Conservation (phyloP, 2,113 vertebrate species). For the Anser cygnoides region DNA sequence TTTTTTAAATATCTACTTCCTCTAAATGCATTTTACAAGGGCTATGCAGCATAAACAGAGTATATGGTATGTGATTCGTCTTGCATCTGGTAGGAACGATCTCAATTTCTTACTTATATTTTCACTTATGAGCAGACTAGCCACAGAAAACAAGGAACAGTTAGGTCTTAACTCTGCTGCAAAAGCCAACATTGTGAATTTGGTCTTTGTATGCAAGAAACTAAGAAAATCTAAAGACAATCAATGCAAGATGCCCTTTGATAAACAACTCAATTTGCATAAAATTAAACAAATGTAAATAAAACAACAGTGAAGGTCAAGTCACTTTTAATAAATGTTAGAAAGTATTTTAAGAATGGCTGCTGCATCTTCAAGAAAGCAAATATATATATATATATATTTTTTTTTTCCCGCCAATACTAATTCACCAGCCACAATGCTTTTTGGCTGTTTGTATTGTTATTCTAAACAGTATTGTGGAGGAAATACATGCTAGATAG, state of each 20-base stretch:
- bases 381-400: too few species aligned
- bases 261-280: background rate
- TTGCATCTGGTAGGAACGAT: background rate
- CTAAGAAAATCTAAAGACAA: background rate
- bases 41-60: background rate
- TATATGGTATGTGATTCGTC: background rate
- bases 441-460: background rate
- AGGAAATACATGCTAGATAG: background rate
- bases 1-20: background rate
- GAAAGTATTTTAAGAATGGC: background rate
- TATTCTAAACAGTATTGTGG: background rate
- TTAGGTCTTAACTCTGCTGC: background rate
- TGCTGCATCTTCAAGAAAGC: background rate
- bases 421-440: background rate
- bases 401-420: background rate
- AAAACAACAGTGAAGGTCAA: background rate
- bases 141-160: background rate
- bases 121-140: background rate
- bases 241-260: accelerated
- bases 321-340: background rate
- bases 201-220: background rate
- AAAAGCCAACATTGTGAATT: background rate
- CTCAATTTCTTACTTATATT: background rate
- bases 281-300: background rate
- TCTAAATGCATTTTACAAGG: background rate